Base-by-base conservation (phyloP, 2,113 vertebrate genomes). In the Festucalex cinctus region DNA sequence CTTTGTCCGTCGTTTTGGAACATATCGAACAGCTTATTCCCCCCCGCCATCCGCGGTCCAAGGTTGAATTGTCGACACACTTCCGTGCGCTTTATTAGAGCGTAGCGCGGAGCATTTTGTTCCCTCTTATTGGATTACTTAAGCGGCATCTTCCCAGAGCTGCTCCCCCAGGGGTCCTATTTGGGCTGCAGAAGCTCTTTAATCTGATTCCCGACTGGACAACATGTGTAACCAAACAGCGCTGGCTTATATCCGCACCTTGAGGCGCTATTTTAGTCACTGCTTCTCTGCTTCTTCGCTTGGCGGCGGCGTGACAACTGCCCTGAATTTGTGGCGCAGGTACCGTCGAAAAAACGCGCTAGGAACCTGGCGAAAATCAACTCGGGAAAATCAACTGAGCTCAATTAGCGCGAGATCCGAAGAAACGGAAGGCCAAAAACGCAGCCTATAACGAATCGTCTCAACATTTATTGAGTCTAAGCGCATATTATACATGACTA, bases 201-300 rank as follows among this genome's bases (percentile, higher is more conserved):
- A 62, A 62, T 62, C 60, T 26, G 39, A 62, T 62, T 62, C 39
- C 39, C 54, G 54, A 17, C 54, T 57, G 54, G 54, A 57, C 54
- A 62, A 62, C 22, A 43, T 62, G 37, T 62, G 60, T 62, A 62
- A 62, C 37, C 60, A 17, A 62, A 26, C 60, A 43, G 22, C 39
- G 22, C 22, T 62, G 39, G 37, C n/a, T 43, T 62, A 41, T 62
- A n/a, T 41, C 35, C 26, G 54, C 32, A 32, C 54, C 54, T 32
- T 3, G 26, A 14, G 54, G 54, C 54, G 39, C 26, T 43, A 62
- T 62, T n/a, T 62, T 62, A 62, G 22, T 43, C 17, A 62, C 60
- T 8, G 26, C 54, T 57, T 57, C 54, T 32, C 54, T 32, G 26
- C 26, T 57, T 57, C 54, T 57, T 28, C 1, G 3, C 54, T 57